Conservation (phyloP, 1,140 invertebrate species). For the Microplitis mediator region DNA sequence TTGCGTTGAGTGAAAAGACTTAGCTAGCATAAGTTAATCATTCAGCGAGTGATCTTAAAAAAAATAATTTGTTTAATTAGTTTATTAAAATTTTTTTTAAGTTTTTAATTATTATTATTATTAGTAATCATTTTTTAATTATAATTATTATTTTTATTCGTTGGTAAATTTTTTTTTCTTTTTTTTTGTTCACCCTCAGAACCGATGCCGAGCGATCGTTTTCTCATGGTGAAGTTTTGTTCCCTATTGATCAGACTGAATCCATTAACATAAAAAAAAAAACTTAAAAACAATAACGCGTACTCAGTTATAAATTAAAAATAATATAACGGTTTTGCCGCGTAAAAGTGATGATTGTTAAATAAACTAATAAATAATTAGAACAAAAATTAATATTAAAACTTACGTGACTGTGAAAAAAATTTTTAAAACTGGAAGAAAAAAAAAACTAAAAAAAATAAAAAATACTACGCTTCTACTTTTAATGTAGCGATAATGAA, state of each 20-base stretch:
- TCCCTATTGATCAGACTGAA: conserved; percentile 7
- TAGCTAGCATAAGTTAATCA: background rate
- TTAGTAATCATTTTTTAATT: background rate
- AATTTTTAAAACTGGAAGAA: conserved; percentile 1
- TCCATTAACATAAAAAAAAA: background rate
- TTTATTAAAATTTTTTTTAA: background rate
- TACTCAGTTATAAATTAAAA: background rate
- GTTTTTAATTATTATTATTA: background rate
- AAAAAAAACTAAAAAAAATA: conserved; percentile 36
- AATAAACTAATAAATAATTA: background rate
- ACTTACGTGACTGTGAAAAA: conserved; percentile 23
- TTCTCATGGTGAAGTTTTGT: conserved; percentile 32
- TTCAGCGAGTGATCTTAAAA: background rate
- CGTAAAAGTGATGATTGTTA: background rate
- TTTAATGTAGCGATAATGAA: conserved; percentile 54
- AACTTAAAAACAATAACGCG: background rate
- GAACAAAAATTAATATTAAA: conserved; percentile 8
- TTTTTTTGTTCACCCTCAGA: conserved; percentile 27
- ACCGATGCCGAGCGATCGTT: conserved; percentile 48
- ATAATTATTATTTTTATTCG: background rate
- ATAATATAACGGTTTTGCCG: background rate
- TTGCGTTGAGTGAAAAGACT: background rate
- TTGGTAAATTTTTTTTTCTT: conserved; percentile 23
- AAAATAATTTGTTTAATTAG: background rate
- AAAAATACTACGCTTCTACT: conserved; percentile 55